These are phyloP conservation scores for Petroica traversi DNA, from an alignment of 2,113 vertebrate genomes.

Conservation along the genomic window DNA sequence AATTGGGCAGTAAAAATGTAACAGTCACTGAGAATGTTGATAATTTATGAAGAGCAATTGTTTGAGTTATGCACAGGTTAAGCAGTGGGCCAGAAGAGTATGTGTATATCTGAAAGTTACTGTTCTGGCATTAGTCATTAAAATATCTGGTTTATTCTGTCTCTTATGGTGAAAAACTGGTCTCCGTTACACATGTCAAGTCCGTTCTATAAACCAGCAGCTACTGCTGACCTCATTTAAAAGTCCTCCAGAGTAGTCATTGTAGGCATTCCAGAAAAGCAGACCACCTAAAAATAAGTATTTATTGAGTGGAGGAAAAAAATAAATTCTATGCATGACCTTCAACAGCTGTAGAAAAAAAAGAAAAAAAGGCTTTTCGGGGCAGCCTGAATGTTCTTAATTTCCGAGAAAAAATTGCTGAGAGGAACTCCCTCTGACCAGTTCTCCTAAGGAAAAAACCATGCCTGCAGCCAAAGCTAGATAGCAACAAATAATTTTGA, in stretches of 20 bases:
- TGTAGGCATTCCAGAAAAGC: slow-evolving; percentile 44
- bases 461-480: neutral
- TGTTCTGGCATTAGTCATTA: neutral
- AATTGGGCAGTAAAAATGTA: neutral
- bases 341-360: slow-evolving; percentile 11
- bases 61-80: neutral
- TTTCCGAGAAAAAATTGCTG: slow-evolving; percentile 14
- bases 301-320: slow-evolving; percentile 26
- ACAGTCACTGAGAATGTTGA: neutral
- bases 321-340: slow-evolving; percentile 12
- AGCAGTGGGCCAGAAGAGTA: neutral
- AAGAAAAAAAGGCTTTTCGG: neutral
- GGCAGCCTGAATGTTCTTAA: slow-evolving; percentile 3
- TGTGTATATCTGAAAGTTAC: neutral
- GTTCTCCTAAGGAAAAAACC: slow-evolving; percentile 20
- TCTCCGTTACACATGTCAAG: neutral
- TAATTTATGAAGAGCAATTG: neutral
- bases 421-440: slow-evolving; percentile 32
- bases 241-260: slow-evolving; percentile 31
- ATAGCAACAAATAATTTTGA: slow-evolving; percentile 38
- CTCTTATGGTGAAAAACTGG: neutral
- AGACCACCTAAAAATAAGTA: slow-evolving; percentile 9
- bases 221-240: slow-evolving; percentile 54
- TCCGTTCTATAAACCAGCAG: slow-evolving; percentile 23
- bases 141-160: slow-evolving; percentile 10